Conservation (phyloP, 2,113 vertebrate genomes). For the Rhinoptilus africanus region DNA sequence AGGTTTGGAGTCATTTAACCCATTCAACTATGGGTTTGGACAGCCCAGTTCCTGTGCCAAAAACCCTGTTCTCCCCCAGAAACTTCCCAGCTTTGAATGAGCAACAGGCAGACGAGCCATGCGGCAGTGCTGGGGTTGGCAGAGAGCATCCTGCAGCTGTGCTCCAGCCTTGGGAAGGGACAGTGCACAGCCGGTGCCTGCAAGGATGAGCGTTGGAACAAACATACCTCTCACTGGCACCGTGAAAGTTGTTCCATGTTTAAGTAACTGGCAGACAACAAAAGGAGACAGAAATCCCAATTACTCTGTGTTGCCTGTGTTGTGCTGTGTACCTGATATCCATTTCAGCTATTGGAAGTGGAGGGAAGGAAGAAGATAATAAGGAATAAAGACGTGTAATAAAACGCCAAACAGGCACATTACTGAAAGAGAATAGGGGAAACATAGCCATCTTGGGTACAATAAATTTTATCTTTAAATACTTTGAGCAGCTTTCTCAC, state of each 20-base stretch:
- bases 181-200: not conserved
- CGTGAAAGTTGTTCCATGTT: not conserved
- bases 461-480: slow-evolving; percentile 27
- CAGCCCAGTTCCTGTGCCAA: not conserved
- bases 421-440: not conserved
- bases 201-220: not conserved
- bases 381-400: slow-evolving; percentile 8
- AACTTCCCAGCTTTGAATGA: not conserved
- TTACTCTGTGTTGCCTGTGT: not conserved
- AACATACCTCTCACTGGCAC: not conserved
- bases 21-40: not conserved
- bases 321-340: not conserved
- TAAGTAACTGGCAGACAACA: not conserved
- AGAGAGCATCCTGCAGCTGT: not conserved
- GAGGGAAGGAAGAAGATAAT: slow-evolving; percentile 18
- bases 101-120: not conserved
- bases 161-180: not conserved
- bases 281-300: not conserved
- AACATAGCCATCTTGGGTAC: not conserved
- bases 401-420: not conserved
- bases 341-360: not conserved
- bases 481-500: not conserved
- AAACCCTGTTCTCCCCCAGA: not conserved
- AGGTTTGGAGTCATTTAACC: not conserved
- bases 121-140: not conserved